phyloP scores from a whole-genome alignment of 2,113 vertebrate genomes.

The Holacanthus passer region DNA sequence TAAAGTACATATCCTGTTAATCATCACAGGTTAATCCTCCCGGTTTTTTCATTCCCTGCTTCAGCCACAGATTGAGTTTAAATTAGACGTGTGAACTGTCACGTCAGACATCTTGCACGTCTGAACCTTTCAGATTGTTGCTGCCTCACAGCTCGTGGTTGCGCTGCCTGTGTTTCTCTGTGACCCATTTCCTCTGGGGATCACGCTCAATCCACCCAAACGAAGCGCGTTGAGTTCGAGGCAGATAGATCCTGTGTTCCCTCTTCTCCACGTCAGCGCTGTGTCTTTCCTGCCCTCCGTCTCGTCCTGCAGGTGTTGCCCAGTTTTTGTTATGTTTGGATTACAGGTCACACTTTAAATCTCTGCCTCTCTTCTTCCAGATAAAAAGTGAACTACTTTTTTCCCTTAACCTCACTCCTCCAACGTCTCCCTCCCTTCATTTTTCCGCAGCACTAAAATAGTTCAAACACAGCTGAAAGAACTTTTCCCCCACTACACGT shows the following conservation, averaged over 20 bases:
- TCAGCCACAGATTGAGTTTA: neutral
- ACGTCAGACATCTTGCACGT: neutral
- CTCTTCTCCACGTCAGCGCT: neutral
- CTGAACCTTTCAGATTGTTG: neutral
- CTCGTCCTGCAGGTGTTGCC: slow-evolving; percentile 34
- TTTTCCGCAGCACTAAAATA: neutral
- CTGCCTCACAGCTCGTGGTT: neutral
- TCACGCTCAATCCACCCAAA: slow-evolving; percentile 35
- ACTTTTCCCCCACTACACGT: neutral
- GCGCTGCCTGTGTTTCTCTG: slow-evolving; percentile 5
- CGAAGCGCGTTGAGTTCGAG: slow-evolving; percentile 7
- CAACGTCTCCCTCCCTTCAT: neutral
- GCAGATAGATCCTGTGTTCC: slow-evolving; percentile 9
- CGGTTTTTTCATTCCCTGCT: neutral
- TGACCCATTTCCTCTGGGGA: slow-evolving; percentile 48
- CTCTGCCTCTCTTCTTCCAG: neutral
- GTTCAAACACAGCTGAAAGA: neutral
- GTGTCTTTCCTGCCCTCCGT: neutral
- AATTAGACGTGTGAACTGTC: neutral
- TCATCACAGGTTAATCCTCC: neutral
- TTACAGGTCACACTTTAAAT: slow-evolving; percentile 19
- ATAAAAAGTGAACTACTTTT: neutral
- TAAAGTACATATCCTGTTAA: neutral
- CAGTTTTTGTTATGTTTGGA: slow-evolving; percentile 6
- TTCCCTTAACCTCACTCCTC: neutral